Evolutionary conservation across 2,113 vertebrate genomes (phyloP), one percentile per base, ranked within the genome.

Genomic region (Xiphophorus couchianus): DNA sequence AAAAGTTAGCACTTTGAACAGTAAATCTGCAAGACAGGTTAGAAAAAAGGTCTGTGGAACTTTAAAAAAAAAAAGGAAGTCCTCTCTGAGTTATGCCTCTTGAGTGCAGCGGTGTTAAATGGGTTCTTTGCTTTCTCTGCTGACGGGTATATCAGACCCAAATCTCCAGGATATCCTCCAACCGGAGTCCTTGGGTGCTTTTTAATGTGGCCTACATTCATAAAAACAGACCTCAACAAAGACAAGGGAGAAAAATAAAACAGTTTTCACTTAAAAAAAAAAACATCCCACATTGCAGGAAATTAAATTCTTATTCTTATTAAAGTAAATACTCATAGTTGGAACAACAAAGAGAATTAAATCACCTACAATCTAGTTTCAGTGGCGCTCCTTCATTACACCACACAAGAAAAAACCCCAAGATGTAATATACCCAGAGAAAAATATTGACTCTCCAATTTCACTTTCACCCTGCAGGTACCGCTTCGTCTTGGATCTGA

Each of bases 381-480:
- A 64, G 6, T 60, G 73, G 31, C 11, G 67, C 8, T 15, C 68
- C 10, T 0, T 69, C 13, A 8, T 30, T 31, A 62, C 17, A 71
- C 10, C 35, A 19, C 69, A 27, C 3, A 30, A 17, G 39, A 42
- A 1, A 5, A 31, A 33, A 14, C n/a, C 8, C 3, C 31, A 25
- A 30, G 27, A 51, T 4, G 19, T 19, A 27, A 62, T 28, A 70
- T 11, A 68, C 30, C 39, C 39, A 22, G 11, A 51, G 27, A 68
- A 42, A 68, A 76, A 81, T 51, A 72, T 48, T 11, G 19, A 71
- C 63, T 74, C 51, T 78, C 39, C 74, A 76, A 76, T 80, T 81
- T 76, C 10, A 78, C 58, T 74, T 78, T 70, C 76, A 74, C 67
- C 81, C 86, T 74, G 77, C 87, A 91, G 88, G 87, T 86, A 82